Evolutionary conservation across 2,113 vertebrate genomes (phyloP).

Genomic region (Sinocyclocheilus grahami): DNA sequence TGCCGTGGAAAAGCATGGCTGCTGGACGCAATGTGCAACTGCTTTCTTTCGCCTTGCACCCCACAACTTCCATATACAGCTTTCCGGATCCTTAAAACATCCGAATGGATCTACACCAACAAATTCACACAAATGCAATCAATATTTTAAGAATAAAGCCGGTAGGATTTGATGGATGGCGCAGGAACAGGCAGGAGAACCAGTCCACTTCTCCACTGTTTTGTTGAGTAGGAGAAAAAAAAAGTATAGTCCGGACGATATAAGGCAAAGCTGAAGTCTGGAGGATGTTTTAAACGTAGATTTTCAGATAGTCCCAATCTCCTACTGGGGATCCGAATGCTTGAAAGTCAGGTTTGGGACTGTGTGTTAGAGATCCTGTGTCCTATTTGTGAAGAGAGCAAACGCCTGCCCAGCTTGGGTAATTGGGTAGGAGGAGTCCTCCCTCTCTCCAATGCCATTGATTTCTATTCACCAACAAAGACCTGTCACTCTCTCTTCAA

Average conservation of each 20-base stretch:
- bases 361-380: slow-evolving; percentile 87
- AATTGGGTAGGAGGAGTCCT: slow-evolving; percentile 98
- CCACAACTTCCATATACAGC: slow-evolving; percentile 99
- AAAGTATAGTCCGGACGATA: slow-evolving; percentile 76
- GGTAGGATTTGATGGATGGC: slow-evolving; percentile 21
- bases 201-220: slow-evolving; percentile 63
- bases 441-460: slow-evolving; percentile 82
- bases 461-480: slow-evolving; percentile 99
- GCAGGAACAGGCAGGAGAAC: slow-evolving; percentile 38
- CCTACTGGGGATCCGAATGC: slow-evolving; percentile 85
- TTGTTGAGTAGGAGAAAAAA: slow-evolving; percentile 50
- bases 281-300: slow-evolving; percentile 51
- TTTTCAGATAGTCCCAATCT: slow-evolving; percentile 77
- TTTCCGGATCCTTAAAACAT: slow-evolving; percentile 84
- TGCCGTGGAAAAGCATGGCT: slow-evolving; percentile 99
- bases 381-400: slow-evolving; percentile 96
- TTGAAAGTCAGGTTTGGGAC: slow-evolving; percentile 92
- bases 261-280: slow-evolving; percentile 65
- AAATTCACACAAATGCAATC: slow-evolving; percentile 59
- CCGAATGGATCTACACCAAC: slow-evolving; percentile 76
- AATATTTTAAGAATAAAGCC: slow-evolving; percentile 25
- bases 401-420: slow-evolving; percentile 98
- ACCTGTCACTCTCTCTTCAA: slow-evolving; percentile 92
- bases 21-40: slow-evolving; percentile 97
- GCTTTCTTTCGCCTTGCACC: slow-evolving; percentile 94